Percentiles rank a stretch among this genome's conserved stretches.
Conservation (phyloP, 2,797 vertebrate species). For the Sebastes kiyomatsui region DNA sequence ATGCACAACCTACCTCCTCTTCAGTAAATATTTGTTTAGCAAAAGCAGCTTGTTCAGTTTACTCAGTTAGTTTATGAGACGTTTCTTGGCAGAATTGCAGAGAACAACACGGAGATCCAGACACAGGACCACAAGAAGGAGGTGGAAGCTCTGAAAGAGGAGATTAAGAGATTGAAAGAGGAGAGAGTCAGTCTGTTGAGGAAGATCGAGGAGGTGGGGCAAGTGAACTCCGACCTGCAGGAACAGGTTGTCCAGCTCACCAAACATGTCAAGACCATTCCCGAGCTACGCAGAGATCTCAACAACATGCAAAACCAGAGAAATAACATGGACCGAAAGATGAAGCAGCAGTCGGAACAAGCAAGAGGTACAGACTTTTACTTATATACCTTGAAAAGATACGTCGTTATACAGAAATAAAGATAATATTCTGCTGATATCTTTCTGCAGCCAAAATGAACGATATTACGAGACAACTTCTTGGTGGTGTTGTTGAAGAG, state of each 20-base stretch:
- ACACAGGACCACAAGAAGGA: slow-evolving; percentile 87
- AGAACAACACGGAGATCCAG: slow-evolving; percentile 90
- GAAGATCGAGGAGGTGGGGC: slow-evolving; percentile 81
- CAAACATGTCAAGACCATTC: slow-evolving; percentile 89
- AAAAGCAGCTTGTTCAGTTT: not conserved
- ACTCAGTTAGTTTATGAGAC: not conserved
- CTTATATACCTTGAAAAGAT: not conserved
- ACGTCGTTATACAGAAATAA: not conserved
- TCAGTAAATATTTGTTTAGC: not conserved
- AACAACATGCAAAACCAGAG: slow-evolving; percentile 89
- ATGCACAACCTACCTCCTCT: not conserved
- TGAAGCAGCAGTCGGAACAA: slow-evolving; percentile 88
- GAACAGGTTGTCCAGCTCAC: slow-evolving; percentile 87
- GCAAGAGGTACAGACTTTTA: slow-evolving; percentile 83
- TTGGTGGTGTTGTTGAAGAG: slow-evolving; percentile 87
- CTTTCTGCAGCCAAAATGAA: slow-evolving; percentile 87
- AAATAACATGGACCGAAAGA: slow-evolving; percentile 84
- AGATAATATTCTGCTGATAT: not conserved
- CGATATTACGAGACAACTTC: slow-evolving; percentile 87
- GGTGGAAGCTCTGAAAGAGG: slow-evolving; percentile 84
- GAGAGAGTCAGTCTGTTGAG: slow-evolving; percentile 82
- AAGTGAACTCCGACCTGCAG: slow-evolving; percentile 81
- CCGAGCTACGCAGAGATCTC: slow-evolving; percentile 92
- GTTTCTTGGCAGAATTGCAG: slow-evolving; percentile 84
- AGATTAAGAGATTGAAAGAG: slow-evolving; percentile 85